Base-by-base conservation (phyloP, 2,113 vertebrate genomes). In the Lota lota region DNA sequence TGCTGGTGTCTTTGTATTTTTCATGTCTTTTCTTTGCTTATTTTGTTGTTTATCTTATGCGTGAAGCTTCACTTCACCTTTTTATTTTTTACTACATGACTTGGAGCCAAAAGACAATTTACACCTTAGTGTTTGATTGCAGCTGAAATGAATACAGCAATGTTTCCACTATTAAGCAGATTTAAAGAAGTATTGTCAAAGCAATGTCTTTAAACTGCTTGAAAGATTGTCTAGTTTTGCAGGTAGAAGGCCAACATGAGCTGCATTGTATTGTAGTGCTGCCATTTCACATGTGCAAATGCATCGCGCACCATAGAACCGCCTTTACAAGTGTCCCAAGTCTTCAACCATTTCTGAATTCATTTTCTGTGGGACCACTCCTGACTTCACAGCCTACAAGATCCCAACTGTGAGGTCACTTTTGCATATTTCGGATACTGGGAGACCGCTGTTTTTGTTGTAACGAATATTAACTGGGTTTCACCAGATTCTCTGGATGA, bases 81-180 rank as follows among this genome's bases (percentile, higher is more conserved):
- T 17, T 56, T 56, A 18, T 56, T 56, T 75, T 56, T n/a, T 57
- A 63, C 76, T 67, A 56, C 68, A 77, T 74, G 70, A 76, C 68
- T 69, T 79, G 62, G 58, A 61, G 81, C 82, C 73, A 62, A 76
- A 63, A 71, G 22, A 76, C 66, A 60, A 78, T 81, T 81, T 70
- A 79, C 81, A 76, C 75, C 76, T 54, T 84, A 84, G 80, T 84
- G 74, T 84, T 70, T 47, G 40, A 47, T 10, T 47, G 40, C 40
- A 47, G 40, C 40, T 47, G 40, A 14, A 47, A 47, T 47, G 7
- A 14, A 47, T 12, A 47, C 40, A 10, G 40, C 8, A 47, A 14
- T 47, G 8, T 47, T 14, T 47, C 40, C 40, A 47, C 7, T 47
- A 47, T 47, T 12, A 47, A 10, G 40, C 40, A 47, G 40, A 47